Evolutionary conservation across 2,113 vertebrate genomes (phyloP).

Genomic region (Sturnus vulgaris): DNA sequence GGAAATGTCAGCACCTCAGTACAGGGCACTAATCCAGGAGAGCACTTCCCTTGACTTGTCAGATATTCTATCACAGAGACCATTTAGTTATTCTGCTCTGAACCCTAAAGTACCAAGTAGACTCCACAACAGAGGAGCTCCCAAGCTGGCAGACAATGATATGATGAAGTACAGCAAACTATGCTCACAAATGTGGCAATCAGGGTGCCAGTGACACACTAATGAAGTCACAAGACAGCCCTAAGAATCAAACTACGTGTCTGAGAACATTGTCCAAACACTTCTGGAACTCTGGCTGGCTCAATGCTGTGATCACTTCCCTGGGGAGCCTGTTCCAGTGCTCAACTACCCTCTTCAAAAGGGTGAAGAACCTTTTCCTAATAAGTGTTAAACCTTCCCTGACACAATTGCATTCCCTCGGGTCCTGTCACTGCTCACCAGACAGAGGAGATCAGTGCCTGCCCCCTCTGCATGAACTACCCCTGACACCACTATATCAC

Average conservation of each 20-base stretch:
- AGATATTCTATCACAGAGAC: background rate
- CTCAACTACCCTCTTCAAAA: background rate
- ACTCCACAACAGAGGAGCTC: background rate
- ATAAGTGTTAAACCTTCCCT: background rate
- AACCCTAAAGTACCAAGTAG: background rate
- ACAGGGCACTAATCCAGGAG: background rate
- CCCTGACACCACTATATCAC: background rate
- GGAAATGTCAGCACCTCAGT: accelerated
- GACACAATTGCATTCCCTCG: background rate
- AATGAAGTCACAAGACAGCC: background rate
- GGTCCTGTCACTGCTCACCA: background rate
- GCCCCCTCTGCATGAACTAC: background rate
- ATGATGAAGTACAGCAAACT: background rate
- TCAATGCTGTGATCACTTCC: background rate
- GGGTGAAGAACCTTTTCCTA: background rate
- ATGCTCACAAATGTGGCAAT: background rate
- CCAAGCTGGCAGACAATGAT: background rate
- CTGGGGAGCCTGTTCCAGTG: background rate
- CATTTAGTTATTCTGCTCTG: background rate
- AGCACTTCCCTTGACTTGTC: background rate
- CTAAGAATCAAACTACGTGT: background rate
- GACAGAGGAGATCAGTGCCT: background rate
- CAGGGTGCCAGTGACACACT: accelerated
- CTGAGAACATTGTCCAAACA: background rate
- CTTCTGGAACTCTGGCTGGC: background rate